Conservation (phyloP, 2,797 vertebrate species). For the Xenentodon cancila region DNA sequence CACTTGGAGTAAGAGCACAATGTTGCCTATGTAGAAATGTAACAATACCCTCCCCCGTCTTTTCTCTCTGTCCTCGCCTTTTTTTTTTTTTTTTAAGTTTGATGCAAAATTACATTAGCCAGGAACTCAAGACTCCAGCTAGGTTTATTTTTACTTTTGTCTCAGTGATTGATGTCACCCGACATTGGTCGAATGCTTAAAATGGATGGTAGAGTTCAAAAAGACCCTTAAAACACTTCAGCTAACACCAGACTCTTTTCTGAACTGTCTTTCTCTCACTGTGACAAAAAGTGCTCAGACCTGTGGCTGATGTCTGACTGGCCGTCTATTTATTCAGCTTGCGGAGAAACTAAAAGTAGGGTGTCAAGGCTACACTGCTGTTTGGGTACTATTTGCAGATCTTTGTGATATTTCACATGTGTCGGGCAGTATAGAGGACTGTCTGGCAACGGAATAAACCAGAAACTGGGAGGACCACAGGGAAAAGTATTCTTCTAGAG, state of each 20-base stretch:
- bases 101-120: conserved; percentile 51
- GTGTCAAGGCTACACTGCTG: conserved; percentile 45
- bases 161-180: conserved; percentile 44
- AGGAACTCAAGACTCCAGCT: conserved; percentile 31
- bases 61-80: conserved; percentile 39
- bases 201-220: conserved; percentile 25
- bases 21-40: conserved; percentile 48
- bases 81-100: conserved; percentile 59
- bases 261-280: conserved; percentile 19
- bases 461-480: conserved; percentile 28
- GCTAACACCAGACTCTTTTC: conserved; percentile 23
- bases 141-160: conserved; percentile 57
- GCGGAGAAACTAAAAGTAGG: conserved; percentile 62
- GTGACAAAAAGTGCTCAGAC: conserved; percentile 31
- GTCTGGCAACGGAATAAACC: conserved; percentile 54
- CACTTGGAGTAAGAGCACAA: conserved; percentile 72
- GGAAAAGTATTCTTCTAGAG: conserved; percentile 32
- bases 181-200: conserved; percentile 32
- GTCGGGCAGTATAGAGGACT: conserved; percentile 43
- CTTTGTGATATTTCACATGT: conserved; percentile 75
- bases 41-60: conserved; percentile 20
- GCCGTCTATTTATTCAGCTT: conserved; percentile 75
- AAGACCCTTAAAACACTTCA: conserved; percentile 32
- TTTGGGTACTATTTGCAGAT: conserved; percentile 73
- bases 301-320: conserved; percentile 33